A percentile compares a stretch with the other conserved stretches of the same genome.
phyloP scores from a whole-genome alignment of 2,113 vertebrate genomes.

The Hippocampus guttulatus region DNA sequence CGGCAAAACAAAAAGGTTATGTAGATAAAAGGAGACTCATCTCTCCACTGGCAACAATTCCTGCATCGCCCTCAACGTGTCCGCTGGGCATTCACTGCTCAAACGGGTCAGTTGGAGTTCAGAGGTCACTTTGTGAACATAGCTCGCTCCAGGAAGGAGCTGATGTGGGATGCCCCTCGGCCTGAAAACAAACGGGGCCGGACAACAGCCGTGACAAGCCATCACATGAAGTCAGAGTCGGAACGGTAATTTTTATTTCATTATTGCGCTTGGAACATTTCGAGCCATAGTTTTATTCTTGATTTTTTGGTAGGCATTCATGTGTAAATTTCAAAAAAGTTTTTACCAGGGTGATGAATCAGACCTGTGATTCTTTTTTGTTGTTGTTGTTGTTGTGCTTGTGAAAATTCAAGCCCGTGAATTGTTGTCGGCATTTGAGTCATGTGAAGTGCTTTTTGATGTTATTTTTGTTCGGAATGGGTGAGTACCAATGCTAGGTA shows the following conservation, averaged over 20 bases:
- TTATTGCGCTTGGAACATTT: not conserved
- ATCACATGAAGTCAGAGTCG: not conserved
- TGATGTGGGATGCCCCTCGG: not conserved
- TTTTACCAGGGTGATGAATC: too few species aligned
- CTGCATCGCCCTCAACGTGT: slow-evolving; percentile 21
- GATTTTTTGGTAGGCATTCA: too few species aligned
- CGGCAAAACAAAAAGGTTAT: slow-evolving; percentile 29
- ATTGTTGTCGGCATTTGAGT: not conserved
- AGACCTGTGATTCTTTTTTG: too few species aligned
- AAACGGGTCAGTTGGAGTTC: slow-evolving; percentile 38
- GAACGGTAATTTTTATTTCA: not conserved
- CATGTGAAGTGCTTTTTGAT: too few species aligned
- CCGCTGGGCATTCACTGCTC: slow-evolving; percentile 25
- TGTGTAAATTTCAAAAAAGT: too few species aligned
- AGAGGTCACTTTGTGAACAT: slow-evolving; percentile 40
- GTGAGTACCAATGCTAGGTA: too few species aligned
- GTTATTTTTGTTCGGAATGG: too few species aligned
- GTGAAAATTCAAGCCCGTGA: not conserved
- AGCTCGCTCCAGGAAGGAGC: not conserved
- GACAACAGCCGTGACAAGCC: not conserved
- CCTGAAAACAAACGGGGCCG: not conserved
- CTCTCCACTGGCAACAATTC: slow-evolving; percentile 22
- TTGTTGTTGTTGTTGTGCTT: not conserved
- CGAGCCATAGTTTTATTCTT: not conserved
- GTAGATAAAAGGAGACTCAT: slow-evolving; percentile 39